Base-by-base conservation (phyloP, 2,888 invertebrate genomes). In the Oxystoma pomonae region DNA sequence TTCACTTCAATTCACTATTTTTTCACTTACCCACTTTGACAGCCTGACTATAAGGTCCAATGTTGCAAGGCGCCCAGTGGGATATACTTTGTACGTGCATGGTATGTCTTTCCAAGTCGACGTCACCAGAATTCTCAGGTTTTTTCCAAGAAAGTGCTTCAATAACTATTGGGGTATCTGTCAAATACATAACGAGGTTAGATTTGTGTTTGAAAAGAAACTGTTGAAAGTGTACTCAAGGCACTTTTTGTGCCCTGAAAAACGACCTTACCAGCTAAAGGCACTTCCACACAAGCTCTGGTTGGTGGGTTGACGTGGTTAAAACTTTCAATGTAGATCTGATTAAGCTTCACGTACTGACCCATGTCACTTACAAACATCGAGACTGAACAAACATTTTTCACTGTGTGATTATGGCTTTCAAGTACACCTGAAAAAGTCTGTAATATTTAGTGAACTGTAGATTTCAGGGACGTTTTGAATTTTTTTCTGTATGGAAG, bases 21-120 rank as follows among this genome's bases (percentile, higher is more conserved):
- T n/a, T n/a, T n/a, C n/a, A n/a, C n/a, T n/a, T n/a, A n/a, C n/a
- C n/a, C n/a, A 94, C 93, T 84, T 90, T 87, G 65, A 92, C 87
- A 1, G 93, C 92, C 82, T 97, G 97, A 77, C 96, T 96, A 78
- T 97, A 97, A 3, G 97, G 96, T 56, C 96, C 97, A 72, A 97
- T 96, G 78, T 95, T 96, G 65, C 96, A 96, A 0, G 97, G 96
- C n/a, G 96, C 96, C 97, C 97, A 97, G 79, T 97, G 96, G 21
- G 96, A 96, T 72, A 96, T 88, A 67, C 96, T 91, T 81, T 96
- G 96, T 52, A 97, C 96, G 78, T 97, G 96, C 91, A 96, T 92
- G 5, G 92, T 92, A 67, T 89, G 84, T 65, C 91, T 85, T 67
- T 79, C 77, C 56, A 70, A 64, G 7, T 69, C 67, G 17, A 65